Evolutionary conservation across 2,888 invertebrate species (phyloP).

Genomic region (Myopa testacea): DNA sequence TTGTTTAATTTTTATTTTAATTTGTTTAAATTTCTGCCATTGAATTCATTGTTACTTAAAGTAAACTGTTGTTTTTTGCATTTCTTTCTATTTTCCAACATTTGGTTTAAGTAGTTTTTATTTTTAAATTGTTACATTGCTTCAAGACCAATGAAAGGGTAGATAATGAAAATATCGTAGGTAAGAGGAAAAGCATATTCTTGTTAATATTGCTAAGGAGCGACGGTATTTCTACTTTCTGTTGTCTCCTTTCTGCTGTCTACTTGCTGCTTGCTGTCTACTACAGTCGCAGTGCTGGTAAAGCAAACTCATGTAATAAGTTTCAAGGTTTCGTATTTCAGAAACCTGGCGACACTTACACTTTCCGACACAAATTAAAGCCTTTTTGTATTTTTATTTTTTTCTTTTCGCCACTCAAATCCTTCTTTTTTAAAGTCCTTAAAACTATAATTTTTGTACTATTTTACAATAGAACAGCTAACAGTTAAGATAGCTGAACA

Average conservation of each 20-base stretch:
- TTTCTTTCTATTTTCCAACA: slow-evolving; percentile 21
- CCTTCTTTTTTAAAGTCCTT: background rate
- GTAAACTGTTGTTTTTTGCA: background rate
- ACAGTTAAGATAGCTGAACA: too few species aligned
- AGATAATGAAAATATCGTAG: background rate
- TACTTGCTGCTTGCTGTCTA: background rate
- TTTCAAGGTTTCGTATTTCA: slow-evolving; percentile 20
- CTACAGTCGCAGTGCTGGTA: background rate
- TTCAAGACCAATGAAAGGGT: background rate
- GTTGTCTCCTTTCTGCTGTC: slow-evolving; percentile 6
- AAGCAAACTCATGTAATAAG: background rate
- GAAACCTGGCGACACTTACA: background rate
- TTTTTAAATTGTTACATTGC: background rate
- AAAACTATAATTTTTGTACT: too few species aligned
- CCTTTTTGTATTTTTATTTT: background rate
- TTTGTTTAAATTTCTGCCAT: background rate
- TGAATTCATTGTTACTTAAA: slow-evolving; percentile 2
- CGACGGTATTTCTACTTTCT: slow-evolving; percentile 13
- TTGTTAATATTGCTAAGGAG: slow-evolving; percentile 12
- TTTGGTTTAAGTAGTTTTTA: slow-evolving; percentile 7
- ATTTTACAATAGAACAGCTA: too few species aligned
- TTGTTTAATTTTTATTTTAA: background rate
- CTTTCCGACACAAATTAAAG: background rate
- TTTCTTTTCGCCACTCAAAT: background rate
- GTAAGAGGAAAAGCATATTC: background rate